Base-by-base conservation (phyloP, 2,888 invertebrate genomes). In the Colostygia pectinataria region DNA sequence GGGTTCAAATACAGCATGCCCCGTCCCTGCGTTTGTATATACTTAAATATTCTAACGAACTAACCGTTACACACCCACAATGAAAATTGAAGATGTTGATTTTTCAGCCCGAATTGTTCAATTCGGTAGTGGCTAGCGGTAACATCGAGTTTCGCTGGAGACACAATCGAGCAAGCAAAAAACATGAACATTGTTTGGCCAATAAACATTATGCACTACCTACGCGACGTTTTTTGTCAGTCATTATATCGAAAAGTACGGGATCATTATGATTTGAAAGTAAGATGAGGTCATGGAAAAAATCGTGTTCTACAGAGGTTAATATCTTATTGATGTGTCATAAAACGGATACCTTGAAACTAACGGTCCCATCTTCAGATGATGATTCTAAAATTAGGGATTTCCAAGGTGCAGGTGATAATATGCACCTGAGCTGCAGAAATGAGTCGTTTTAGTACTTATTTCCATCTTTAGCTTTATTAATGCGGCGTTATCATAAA, bases 31-130 rank as follows among this genome's bases (percentile, higher is more conserved):
- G 14, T 57, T 40, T 46, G 38, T 42, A 48, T 42, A 48, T 42
- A 33, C 39, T 28, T 18, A 41, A 20, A 18, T 25, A 38, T 39
- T 38, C 23, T 29, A 46, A 36, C 23, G 32, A 46, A 36, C 50
- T 41, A 36, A 39, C 57, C 55, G 59, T 65, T 60, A 63, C 59
- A 57, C 61, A 51, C 62, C 62, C 57, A 63, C 61, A 51, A 42
- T 39, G 49, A 39, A 51, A 53, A 55, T 44, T 45, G 23, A 47
- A 34, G 29, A 25, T 56, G 59, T 53, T 45, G 43, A 55, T 57
- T 59, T 63, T 57, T 59, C 55, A 47, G 51, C 31, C 41, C 53
- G 52, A n/a, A 55, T 60, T 60, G 55, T 54, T 54, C 48, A 58
- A 60, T 49, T 53, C 60, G 39, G 54, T 49, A 55, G 56, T 9